Conservation (phyloP, 2,797 vertebrate species). For the Psittacula echo region DNA sequence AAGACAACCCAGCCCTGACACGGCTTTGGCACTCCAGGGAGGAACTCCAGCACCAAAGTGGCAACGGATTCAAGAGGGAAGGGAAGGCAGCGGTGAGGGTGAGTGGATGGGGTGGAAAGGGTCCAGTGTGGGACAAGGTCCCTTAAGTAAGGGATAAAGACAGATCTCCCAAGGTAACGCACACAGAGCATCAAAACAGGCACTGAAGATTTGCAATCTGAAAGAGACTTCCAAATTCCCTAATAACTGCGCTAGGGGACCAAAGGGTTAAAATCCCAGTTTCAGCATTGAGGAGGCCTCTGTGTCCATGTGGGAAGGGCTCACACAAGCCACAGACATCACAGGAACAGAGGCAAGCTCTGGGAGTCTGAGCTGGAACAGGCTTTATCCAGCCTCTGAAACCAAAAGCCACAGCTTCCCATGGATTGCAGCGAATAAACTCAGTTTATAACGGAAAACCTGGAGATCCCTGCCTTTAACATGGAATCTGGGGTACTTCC, state of each 20-base stretch:
- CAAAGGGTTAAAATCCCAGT: not conserved
- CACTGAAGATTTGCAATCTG: not conserved
- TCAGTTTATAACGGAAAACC: accelerated
- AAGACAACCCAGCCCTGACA: not conserved
- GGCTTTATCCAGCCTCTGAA: not conserved
- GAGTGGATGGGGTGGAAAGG: accelerated
- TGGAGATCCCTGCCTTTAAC: not conserved
- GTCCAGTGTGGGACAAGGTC: accelerated
- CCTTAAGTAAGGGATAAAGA: not conserved
- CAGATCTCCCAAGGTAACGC: not conserved
- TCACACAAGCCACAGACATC: not conserved
- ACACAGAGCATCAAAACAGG: not conserved
- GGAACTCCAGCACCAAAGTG: not conserved
- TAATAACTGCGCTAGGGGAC: accelerated
- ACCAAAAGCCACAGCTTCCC: accelerated
- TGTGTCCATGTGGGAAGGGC: not conserved
- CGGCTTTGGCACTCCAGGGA: not conserved
- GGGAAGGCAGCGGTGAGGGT: accelerated
- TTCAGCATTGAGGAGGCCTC: not conserved
- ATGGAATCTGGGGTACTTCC: not conserved
- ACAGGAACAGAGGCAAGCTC: accelerated
- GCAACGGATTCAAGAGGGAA: not conserved
- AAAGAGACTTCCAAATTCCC: not conserved
- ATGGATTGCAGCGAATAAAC: accelerated
- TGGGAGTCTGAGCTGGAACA: not conserved